Conservation (phyloP, 1,140 invertebrate genomes). For the Musca domestica region DNA sequence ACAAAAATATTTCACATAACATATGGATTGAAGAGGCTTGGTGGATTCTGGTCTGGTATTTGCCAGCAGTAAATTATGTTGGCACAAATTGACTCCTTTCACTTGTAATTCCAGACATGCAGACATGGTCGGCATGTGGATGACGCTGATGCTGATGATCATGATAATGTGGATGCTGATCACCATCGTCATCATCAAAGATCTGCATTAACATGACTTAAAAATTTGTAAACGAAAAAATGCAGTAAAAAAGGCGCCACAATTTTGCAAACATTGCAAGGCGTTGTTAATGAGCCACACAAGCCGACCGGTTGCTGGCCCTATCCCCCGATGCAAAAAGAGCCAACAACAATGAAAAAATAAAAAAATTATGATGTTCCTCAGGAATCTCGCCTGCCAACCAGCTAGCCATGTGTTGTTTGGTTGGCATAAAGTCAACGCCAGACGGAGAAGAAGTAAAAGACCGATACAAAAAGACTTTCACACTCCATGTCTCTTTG, state of each 20-base stretch:
- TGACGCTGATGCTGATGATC: background rate
- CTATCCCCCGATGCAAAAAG: too few relatives aligned
- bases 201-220: too few relatives aligned
- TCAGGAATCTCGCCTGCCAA: too few relatives aligned
- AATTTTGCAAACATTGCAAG: conserved; percentile 11
- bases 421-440: too few relatives aligned
- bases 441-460: too few relatives aligned
- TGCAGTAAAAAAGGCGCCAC: conserved; percentile 15
- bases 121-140: background rate
- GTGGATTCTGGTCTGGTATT: too few relatives aligned
- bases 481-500: background rate
- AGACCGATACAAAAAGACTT: conserved; percentile 1
- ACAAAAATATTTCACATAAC: background rate
- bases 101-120: background rate
- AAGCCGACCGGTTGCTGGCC: background rate
- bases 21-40: background rate
- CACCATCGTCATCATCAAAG: too few relatives aligned
- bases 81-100: conserved; percentile 5
- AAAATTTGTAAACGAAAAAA: background rate
- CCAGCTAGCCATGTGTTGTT: too few relatives aligned
- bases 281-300: conserved; percentile 9
- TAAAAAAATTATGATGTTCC: too few relatives aligned
- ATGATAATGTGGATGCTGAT: too few relatives aligned
- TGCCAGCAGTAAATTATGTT: too few relatives aligned
- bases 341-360: too few relatives aligned